A percentile compares a stretch with the other conserved stretches of the same genome.
These are phyloP conservation scores for Manacus vitellinus DNA, from an alignment of 2,113 vertebrate genomes.

Conservation along the genomic window DNA sequence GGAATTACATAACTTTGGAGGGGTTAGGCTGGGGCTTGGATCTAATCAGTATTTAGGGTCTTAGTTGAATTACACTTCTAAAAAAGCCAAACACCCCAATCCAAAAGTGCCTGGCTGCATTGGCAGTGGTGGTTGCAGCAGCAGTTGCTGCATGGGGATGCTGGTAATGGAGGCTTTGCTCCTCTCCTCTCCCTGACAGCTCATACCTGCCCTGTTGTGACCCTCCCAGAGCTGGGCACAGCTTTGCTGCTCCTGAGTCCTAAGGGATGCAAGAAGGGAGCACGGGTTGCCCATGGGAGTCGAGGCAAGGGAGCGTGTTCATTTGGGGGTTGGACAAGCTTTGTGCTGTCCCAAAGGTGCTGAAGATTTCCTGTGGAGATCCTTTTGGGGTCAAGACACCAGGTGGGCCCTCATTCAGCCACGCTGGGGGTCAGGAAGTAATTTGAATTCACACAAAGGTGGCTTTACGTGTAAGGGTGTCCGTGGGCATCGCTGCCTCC, in stretches of 20 bases:
- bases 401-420: too few species aligned
- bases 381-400: not conserved
- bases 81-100: not conserved
- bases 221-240: not conserved
- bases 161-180: not conserved
- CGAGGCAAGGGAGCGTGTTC: accelerated
- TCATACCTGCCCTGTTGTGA: accelerated
- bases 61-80: slow-evolving; percentile 16
- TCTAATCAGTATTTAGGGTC: slow-evolving; percentile 22
- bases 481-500: accelerated
- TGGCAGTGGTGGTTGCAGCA: too few species aligned
- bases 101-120: accelerated
- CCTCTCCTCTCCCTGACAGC: not conserved
- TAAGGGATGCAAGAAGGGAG: not conserved
- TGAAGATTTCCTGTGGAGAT: not conserved
- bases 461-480: not conserved
- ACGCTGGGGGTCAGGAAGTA: not conserved
- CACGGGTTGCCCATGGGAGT: not conserved
- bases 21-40: slow-evolving; percentile 19
- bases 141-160: accelerated
- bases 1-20: slow-evolving; percentile 33
- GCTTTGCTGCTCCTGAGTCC: not conserved
- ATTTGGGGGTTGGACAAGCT: not conserved
- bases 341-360: accelerated
- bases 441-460: not conserved